Base-by-base conservation (phyloP, 2,113 vertebrate species). In the Sporophila hypoxantha region DNA sequence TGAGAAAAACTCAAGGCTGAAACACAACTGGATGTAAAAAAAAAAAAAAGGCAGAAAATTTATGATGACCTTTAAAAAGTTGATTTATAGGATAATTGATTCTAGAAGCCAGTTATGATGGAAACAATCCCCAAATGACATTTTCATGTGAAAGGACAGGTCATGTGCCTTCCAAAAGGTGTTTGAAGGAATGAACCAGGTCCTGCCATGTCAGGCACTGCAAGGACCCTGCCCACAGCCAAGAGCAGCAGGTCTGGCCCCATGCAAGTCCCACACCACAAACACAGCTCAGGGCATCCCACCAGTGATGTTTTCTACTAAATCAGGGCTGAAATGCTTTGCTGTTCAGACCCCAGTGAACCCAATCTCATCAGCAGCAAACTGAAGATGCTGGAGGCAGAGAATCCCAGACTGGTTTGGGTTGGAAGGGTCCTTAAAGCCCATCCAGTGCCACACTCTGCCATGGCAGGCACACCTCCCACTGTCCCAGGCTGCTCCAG, bases 301-400 rank as follows among this genome's bases (percentile, higher is more conserved):
- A 37, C 9, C 2, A 3, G 15, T 5, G 26, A 1, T 7, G 9
- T 5, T 39, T 47, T 8, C 27, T 3, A 2, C 17, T 9, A 37
- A 17, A 39, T 4, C 29, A 29, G 12, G 10, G n/a, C 34, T 37
- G 34, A 49, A 49, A 61, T 32, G 21, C 49, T 81, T 41, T 37
- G 34, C 29, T 79, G 5, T 7, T 76, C 34, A 60, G 21, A 25
- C 29, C 23, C 27, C 64, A 67, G 5, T 0, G 0, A 62, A 66
- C 32, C 19, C 12, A 23, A 10, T 30, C 42, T 50, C 61, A 27
- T 0, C 26, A 62, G 23, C 1, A 17, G 34, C 47, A 62, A 44
- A 23, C 39, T n/a, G 32, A 37, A 80, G 60, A 30, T 61, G 34
- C 37, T 59, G 60, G 52, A 49, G 50, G 19, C 41, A 85, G 7